Base-by-base conservation (phyloP, 2,888 invertebrate species). In the Tillus elongatus region DNA sequence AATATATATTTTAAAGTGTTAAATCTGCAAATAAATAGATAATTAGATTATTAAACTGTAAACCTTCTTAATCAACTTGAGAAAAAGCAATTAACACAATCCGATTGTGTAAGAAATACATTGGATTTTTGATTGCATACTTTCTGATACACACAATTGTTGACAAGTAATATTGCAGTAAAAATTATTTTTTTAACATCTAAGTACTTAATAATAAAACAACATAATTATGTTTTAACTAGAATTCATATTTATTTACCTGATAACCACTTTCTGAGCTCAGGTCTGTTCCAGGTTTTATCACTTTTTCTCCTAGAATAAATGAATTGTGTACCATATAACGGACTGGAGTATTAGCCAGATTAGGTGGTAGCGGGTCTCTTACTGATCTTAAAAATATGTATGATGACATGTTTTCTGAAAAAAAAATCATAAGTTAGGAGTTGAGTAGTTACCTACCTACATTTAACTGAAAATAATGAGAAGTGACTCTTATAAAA, bases 191-290 rank as follows among this genome's bases (percentile, higher is more conserved):
- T n/a, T n/a, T n/a, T n/a, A 11, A 29, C 14, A 10, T 16, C 30
- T 13, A 9, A 31, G 14, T 30, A 40, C 41, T 42, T n/a, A n/a
- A n/a, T n/a, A n/a, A n/a, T n/a, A n/a, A n/a, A n/a, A n/a, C n/a
- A n/a, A n/a, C n/a, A n/a, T n/a, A n/a, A n/a, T n/a, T n/a, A n/a
- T n/a, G n/a, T n/a, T n/a, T n/a, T n/a, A n/a, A n/a, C n/a, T n/a
- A n/a, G n/a, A n/a, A 6, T 11, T 14, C 33, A 10, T n/a, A n/a
- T n/a, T n/a, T n/a, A n/a, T n/a, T 36, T 47, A 66, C 66, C 63
- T 90, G 89, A 68, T 88, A 90, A 10, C 85, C 85, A 56, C 84
- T 84, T 45, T 79, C 72, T 2, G 68, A 57, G 2, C 71, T 69
- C 11, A 71, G 68, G 44, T 72, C 70, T 40, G 66, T 66, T 39